Evolutionary conservation across 2,797 vertebrate species (phyloP).

Genomic region (Geotrypetes seraphini): DNA sequence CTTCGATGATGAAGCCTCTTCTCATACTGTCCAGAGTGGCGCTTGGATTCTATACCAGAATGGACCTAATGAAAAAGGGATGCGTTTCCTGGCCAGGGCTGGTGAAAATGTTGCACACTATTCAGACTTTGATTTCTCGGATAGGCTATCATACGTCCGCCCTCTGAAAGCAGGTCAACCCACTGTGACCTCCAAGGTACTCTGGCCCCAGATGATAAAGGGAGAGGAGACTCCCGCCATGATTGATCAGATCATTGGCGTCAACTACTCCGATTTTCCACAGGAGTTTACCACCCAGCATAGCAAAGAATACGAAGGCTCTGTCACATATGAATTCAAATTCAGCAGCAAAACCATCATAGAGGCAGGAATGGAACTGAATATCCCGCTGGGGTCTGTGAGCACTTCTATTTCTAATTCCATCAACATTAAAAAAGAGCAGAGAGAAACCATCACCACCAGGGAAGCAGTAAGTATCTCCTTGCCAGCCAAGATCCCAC

Average conservation of each 20-base stretch:
- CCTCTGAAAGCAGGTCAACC: constrained; percentile 20
- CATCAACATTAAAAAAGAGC: constrained; percentile 34
- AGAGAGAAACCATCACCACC: constrained; percentile 20
- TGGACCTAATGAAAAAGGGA: constrained; percentile 7
- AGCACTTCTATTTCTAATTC: constrained; percentile 23
- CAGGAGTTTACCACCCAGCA: constrained; percentile 21
- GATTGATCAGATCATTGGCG: constrained; percentile 36
- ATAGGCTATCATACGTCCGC: constrained; percentile 29
- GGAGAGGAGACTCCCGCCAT: constrained; percentile 31
- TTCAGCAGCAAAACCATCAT: constrained; percentile 37
- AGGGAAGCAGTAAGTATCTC: constrained; percentile 16
- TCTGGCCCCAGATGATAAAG: constrained; percentile 32
- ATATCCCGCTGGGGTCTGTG: background rate
- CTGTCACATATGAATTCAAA: constrained; percentile 30
- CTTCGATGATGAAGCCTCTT: constrained; percentile 37
- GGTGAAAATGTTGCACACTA: background rate
- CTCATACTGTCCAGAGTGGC: constrained; percentile 26
- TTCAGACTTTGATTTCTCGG: constrained; percentile 30
- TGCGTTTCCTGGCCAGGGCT: constrained; percentile 30
- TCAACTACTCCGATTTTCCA: constrained; percentile 25
- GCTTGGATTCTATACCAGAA: constrained; percentile 40
- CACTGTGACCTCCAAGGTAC: constrained; percentile 1
- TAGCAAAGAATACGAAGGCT: constrained; percentile 27
- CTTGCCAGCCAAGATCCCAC: constrained; percentile 29
- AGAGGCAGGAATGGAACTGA: constrained; percentile 33